A percentile compares a stretch with the other conserved stretches of the same genome.
phyloP scores from a whole-genome alignment of 2,888 invertebrate genomes.

The Mylabris sibirica region DNA sequence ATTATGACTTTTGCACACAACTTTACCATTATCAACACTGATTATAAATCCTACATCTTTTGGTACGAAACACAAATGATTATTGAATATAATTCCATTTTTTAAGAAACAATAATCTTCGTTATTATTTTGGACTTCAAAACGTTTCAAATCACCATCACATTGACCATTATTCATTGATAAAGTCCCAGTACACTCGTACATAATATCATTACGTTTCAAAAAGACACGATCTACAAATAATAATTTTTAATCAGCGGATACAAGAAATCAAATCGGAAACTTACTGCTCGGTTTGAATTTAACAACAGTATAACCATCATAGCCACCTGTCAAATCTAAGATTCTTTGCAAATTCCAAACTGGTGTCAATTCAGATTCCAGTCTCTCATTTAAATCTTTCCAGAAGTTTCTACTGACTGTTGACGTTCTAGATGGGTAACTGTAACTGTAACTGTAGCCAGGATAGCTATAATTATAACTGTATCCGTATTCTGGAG shows the following conservation, averaged over 20 bases:
- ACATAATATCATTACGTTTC: constrained; percentile 11
- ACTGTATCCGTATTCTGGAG: not conserved
- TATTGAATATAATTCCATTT: not conserved
- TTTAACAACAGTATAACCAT: constrained; percentile 33
- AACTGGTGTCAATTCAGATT: not conserved
- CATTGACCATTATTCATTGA: constrained; percentile 12
- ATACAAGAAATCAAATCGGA: not conserved
- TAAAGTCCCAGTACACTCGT: constrained; percentile 15
- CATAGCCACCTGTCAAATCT: constrained; percentile 29
- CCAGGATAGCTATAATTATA: not conserved
- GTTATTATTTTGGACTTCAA: not conserved
- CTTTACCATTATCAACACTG: not conserved
- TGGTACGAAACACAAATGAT: constrained; percentile 4
- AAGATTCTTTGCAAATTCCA: constrained; percentile 21
- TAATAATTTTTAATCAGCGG: not conserved
- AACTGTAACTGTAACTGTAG: not conserved
- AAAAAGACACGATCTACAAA: constrained; percentile 17
- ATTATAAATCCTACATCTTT: not conserved
- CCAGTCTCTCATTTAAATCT: not conserved
- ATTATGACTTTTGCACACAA: not conserved
- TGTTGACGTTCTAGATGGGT: not conserved
- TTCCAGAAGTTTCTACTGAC: not conserved
- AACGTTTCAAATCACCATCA: not conserved
- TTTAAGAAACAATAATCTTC: constrained; percentile 10
- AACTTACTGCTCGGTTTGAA: constrained; percentile 25